Evolutionary conservation across 2,113 vertebrate genomes (phyloP).

Genomic region (Lophotis ruficrista): DNA sequence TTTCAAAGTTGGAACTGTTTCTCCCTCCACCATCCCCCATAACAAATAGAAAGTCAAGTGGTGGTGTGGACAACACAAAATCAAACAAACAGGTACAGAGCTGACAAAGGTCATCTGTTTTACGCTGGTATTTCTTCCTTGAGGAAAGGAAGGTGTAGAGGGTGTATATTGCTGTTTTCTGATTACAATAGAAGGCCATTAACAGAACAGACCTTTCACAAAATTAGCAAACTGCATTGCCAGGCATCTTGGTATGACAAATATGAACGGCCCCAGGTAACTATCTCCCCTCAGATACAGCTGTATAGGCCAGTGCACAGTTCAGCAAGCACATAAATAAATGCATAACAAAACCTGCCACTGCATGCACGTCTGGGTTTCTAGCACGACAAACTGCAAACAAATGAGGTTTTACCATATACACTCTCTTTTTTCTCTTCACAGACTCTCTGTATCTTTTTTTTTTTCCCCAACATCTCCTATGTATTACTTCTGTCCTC

Average conservation of each 20-base stretch:
- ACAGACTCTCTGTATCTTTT: neutral
- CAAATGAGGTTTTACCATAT: neutral
- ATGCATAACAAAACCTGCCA: neutral
- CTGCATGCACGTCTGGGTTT: neutral
- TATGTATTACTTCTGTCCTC: neutral
- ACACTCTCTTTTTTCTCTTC: slow-evolving; percentile 33
- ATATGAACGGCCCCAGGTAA: neutral
- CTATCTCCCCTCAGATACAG: neutral
- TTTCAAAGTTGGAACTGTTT: neutral
- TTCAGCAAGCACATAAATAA: slow-evolving; percentile 31
- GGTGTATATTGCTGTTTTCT: neutral
- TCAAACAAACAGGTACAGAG: neutral
- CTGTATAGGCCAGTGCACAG: neutral
- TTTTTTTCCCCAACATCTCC: neutral
- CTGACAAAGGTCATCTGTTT: neutral
- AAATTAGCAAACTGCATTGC: slow-evolving; percentile 1
- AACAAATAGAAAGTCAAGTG: neutral
- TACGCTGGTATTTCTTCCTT: neutral
- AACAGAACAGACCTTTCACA: neutral
- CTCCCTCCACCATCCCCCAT: no score
- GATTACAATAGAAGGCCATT: neutral
- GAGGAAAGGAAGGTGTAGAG: no score
- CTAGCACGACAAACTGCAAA: slow-evolving; percentile 21
- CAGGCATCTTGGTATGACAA: neutral
- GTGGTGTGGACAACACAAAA: neutral